Conservation (phyloP, 2,113 vertebrate genomes). For the Cricetomys ansorgei region DNA sequence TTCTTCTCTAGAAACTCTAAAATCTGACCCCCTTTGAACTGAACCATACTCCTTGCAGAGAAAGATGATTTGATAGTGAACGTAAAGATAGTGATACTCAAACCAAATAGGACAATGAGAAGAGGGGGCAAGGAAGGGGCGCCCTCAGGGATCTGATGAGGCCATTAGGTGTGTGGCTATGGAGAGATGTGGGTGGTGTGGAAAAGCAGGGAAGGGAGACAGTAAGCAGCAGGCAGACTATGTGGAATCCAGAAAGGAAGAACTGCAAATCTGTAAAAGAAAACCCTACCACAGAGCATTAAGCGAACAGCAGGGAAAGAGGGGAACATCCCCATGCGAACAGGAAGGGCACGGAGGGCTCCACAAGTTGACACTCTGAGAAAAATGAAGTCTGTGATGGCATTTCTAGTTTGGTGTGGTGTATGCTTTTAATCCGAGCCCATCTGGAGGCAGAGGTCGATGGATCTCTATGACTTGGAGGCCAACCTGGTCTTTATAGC, state of each 20-base stretch:
- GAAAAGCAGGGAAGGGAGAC: not conserved
- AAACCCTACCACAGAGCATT: not conserved
- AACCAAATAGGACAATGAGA: not conserved
- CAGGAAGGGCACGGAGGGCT: not conserved
- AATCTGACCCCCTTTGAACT: not conserved
- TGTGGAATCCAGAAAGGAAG: not conserved
- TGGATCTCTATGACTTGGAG: not conserved
- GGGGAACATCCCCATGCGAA: too few relatives aligned
- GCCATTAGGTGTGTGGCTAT: not conserved
- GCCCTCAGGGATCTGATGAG: not conserved
- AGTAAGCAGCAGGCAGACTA: not conserved
- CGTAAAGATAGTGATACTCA: not conserved
- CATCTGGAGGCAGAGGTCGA: not conserved
- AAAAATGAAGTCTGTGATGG: not conserved
- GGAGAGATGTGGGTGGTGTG: not conserved
- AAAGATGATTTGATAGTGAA: not conserved
- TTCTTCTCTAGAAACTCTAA: constrained; percentile 15
- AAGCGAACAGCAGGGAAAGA: not conserved
- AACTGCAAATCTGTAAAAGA: not conserved
- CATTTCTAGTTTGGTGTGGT: not conserved
- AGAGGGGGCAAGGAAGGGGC: not conserved
- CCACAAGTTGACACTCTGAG: not conserved
- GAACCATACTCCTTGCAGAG: not conserved
- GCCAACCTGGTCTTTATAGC: not conserved
- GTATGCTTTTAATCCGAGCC: not conserved